These are phyloP conservation scores for Timandra comae DNA, from an alignment of 2,888 invertebrate genomes.

Conservation along the genomic window DNA sequence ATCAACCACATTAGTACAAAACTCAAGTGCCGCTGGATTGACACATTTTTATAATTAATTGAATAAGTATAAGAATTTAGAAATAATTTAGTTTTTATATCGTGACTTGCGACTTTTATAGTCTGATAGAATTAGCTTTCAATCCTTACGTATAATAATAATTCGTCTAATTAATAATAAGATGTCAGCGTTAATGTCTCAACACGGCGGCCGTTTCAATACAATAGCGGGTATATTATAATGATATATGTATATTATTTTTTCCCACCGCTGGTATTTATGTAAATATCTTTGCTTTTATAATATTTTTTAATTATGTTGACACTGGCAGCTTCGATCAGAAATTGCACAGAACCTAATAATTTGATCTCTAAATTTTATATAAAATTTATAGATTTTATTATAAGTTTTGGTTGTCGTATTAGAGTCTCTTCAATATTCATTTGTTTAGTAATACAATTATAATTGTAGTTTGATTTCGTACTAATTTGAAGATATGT, in stretches of 20 bases:
- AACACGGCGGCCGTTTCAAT: conserved; percentile 41
- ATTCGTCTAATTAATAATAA: conserved; percentile 12
- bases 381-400: too few relatives aligned
- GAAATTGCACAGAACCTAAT: too few relatives aligned
- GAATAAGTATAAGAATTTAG: conserved; percentile 12
- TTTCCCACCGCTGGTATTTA: conserved; percentile 63
- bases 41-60: conserved; percentile 30
- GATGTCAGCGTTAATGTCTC: conserved; percentile 43
- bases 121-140: conserved; percentile 23
- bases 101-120: conserved; percentile 23
- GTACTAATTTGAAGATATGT: too few relatives aligned
- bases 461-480: too few relatives aligned
- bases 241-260: conserved; percentile 31
- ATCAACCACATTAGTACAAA: conserved; percentile 29
- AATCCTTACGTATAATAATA: conserved; percentile 13
- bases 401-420: too few relatives aligned
- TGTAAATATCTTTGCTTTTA: conserved; percentile 38
- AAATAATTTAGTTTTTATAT: conserved; percentile 20
- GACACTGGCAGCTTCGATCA: conserved; percentile 16
- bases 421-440: too few relatives aligned
- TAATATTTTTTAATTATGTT: conserved; percentile 13
- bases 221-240: conserved; percentile 64
- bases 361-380: too few relatives aligned
- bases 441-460: too few relatives aligned
- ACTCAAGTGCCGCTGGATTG: conserved; percentile 42